A percentile compares a stretch with the other conserved stretches of the same genome.
Conservation (phyloP, 2,113 vertebrate species). For the Ranitomeya imitator region DNA sequence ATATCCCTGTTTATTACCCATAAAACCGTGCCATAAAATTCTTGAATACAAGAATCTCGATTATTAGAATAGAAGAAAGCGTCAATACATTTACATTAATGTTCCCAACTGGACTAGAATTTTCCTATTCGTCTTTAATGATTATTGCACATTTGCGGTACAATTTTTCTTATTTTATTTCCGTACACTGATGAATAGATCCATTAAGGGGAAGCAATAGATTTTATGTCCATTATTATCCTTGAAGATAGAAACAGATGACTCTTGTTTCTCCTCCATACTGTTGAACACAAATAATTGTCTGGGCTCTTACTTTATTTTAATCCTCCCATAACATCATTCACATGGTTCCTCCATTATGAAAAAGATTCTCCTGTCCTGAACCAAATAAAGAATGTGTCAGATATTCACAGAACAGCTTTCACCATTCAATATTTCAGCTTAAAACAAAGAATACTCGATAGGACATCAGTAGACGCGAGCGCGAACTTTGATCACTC, state of each 20-base stretch:
- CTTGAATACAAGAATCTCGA: neutral
- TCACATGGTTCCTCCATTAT: neutral
- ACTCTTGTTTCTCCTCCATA: neutral
- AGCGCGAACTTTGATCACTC: conserved; percentile 30
- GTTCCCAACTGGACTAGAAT: neutral
- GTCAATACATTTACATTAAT: neutral
- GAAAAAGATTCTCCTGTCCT: neutral
- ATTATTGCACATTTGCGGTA: neutral
- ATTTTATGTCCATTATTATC: conserved; percentile 32
- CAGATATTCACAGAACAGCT: conserved; percentile 5
- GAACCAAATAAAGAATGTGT: conserved; percentile 5
- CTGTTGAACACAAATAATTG: neutral
- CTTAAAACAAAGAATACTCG: conserved; percentile 20
- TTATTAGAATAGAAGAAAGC: neutral
- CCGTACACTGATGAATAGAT: conserved; percentile 12
- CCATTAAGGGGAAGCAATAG: conserved; percentile 1
- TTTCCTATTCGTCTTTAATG: conserved; percentile 9
- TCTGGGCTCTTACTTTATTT: neutral
- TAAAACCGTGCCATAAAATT: neutral
- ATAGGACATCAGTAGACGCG: conserved; percentile 22
- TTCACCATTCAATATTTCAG: conserved; percentile 23
- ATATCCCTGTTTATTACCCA: neutral
- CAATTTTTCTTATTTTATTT: conserved; percentile 33
- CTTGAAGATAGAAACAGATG: conserved; percentile 26
- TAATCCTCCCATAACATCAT: conserved; percentile 29